Evolutionary conservation across 2,888 invertebrate species (phyloP).

Genomic region (Synergus japonicus): DNA sequence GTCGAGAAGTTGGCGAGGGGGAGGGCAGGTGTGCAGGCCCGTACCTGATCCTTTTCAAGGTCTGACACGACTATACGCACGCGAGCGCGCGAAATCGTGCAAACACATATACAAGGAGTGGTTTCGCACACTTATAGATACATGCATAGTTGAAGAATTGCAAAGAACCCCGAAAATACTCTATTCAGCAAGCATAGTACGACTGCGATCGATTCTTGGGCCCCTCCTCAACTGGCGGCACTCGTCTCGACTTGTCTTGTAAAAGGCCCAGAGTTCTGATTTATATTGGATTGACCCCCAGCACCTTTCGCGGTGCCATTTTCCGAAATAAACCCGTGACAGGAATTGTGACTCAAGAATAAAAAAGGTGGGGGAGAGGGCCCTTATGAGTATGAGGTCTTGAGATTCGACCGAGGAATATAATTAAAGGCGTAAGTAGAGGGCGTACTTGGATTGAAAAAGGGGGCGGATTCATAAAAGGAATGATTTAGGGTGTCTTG

Average conservation of each 20-base stretch:
- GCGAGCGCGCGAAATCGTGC: conserved; percentile 31
- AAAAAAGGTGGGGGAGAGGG: conserved; percentile 48
- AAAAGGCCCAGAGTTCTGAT: conserved; percentile 66
- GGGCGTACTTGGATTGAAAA: background rate
- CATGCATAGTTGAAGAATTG: conserved; percentile 32
- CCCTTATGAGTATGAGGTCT: conserved; percentile 45
- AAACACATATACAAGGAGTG: conserved; percentile 17
- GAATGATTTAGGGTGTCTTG: conserved; percentile 5
- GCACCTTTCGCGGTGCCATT: conserved; percentile 67
- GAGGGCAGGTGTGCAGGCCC: conserved; percentile 62
- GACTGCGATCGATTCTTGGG: conserved; percentile 42
- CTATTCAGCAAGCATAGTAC: conserved; percentile 45
- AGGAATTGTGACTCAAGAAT: conserved; percentile 49
- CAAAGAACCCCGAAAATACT: conserved; percentile 48
- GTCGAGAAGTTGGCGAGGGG: conserved; percentile 50
- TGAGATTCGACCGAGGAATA: background rate
- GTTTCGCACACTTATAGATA: conserved; percentile 22
- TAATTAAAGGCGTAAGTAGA: background rate
- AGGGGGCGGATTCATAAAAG: conserved; percentile 9
- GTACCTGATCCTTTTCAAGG: conserved; percentile 50
- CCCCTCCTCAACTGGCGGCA: conserved; percentile 45
- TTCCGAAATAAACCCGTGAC: conserved; percentile 64
- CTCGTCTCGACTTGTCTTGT: conserved; percentile 47
- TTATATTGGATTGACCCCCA: conserved; percentile 73
- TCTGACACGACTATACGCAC: conserved; percentile 45